Base-by-base conservation (phyloP, 2,113 vertebrate genomes). In the Apodemus sylvaticus region DNA sequence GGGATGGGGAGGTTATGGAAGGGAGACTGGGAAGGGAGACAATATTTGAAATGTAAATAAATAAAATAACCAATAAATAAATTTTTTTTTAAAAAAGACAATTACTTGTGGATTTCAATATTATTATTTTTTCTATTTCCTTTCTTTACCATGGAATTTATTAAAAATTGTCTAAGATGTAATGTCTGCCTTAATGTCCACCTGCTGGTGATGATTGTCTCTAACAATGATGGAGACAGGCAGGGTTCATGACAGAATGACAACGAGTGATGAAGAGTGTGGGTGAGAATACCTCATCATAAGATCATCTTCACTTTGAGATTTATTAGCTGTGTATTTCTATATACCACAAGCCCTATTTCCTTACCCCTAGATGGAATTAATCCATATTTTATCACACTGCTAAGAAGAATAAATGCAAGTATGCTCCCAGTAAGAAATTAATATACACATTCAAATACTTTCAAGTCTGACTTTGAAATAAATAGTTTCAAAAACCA, bases 401-500 rank as follows among this genome's bases (percentile, higher is more conserved):
- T 66, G 17, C 53, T 66, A 7, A 31, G 60, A 86, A 96, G 26
- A 34, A 74, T 68, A 89, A 93, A 73, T 60, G 11, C 16, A 95
- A 70, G 45, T 89, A 82, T 53, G 8, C 1, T 36, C 89, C 2
- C 14, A 83, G 42, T 64, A 70, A 70, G 29, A 70, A 87, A n/a
- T 36, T 87, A 70, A 70, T 85, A 7, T 26, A 64, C 26, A 45
- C 81, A 78, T 36, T 91, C 42, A 87, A 90, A 93, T 20, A 76
- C 39, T 68, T 92, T 48, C 26, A 87, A 94, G 24, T 14, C 24
- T 39, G 68, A 92, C 29, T 90, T 85, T 70, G 34, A 94, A 94
- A 89, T 76, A 82, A 90, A 24, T 89, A 94, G 31, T 83, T 96
- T 73, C 11, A 22, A 74, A 92, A 93, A 89, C 58, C 64, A 14